phyloP scores from a whole-genome alignment of 2,797 vertebrate species.

The Macropus fuliginosus region DNA sequence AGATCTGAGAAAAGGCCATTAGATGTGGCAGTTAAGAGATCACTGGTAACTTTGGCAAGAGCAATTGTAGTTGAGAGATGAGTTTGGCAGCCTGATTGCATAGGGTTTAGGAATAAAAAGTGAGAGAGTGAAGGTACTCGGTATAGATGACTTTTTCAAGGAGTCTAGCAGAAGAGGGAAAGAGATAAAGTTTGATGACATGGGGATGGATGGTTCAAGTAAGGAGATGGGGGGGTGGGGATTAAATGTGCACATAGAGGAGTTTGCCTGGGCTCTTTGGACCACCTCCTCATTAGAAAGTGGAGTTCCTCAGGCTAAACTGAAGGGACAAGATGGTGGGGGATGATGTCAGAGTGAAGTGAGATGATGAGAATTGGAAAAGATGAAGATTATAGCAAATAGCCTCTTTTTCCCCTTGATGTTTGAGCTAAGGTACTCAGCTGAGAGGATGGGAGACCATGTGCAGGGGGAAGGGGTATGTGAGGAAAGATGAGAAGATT shows the following conservation, averaged over 20 bases:
- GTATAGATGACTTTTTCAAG: background rate
- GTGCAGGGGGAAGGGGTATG: fast-evolving
- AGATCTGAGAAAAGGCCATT: background rate
- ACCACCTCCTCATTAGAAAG: background rate
- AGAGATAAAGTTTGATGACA: background rate
- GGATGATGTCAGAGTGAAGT: background rate
- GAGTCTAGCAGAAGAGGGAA: background rate
- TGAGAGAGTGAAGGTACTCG: background rate
- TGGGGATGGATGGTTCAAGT: background rate
- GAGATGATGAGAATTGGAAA: background rate
- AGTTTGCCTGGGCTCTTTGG: background rate
- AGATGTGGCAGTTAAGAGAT: background rate
- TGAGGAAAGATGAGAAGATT: background rate
- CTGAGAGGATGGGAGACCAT: background rate
- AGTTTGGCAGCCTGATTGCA: background rate
- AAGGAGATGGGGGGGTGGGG: background rate
- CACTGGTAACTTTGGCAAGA: background rate
- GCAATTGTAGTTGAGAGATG: background rate
- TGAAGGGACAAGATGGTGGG: background rate
- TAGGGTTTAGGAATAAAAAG: background rate
- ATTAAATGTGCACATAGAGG: background rate
- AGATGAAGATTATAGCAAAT: background rate
- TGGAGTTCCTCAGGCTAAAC: background rate
- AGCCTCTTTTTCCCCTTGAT: background rate
- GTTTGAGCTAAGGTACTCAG: background rate